A percentile compares a stretch with the other conserved stretches of the same genome.
Evolutionary conservation across 2,797 vertebrate genomes (phyloP).

Genomic region (Labeo calbasu): DNA sequence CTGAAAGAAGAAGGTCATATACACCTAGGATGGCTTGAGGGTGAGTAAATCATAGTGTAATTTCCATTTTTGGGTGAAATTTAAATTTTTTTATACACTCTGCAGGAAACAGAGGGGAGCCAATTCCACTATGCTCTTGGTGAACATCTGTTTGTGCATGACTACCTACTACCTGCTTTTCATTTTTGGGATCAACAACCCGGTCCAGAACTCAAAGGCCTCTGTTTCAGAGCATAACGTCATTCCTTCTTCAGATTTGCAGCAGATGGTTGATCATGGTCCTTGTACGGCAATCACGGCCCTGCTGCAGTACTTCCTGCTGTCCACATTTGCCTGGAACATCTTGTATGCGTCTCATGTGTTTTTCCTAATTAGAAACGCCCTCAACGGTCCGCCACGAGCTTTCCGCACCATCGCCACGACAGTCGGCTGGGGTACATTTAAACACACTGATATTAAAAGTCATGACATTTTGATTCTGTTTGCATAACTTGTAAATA

Average conservation of each 20-base stretch:
- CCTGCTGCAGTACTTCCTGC: slow-evolving; percentile 78
- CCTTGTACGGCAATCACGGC: slow-evolving; percentile 61
- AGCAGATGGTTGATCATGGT: slow-evolving; percentile 2
- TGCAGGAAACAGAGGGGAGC: slow-evolving; percentile 65
- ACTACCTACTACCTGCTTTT: slow-evolving; percentile 80
- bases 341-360: slow-evolving; percentile 70
- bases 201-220: neutral
- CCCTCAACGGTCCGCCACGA: slow-evolving; percentile 56
- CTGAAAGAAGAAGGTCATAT: too few species aligned
- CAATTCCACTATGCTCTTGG: slow-evolving; percentile 67
- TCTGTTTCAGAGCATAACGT: rapidly evolving
- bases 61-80: too few species aligned
- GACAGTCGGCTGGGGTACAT: slow-evolving; percentile 74
- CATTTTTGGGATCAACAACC: slow-evolving; percentile 74
- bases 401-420: slow-evolving; percentile 59
- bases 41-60: too few species aligned
- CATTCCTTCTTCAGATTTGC: neutral
- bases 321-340: slow-evolving; percentile 77
- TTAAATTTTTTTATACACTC: slow-evolving; percentile 35
- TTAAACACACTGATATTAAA: slow-evolving; percentile 7
- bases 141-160: slow-evolving; percentile 75
- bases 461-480: neutral
- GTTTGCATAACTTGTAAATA: neutral
- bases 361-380: slow-evolving; percentile 68
- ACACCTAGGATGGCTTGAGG: too few species aligned